phyloP scores from a whole-genome alignment of 2,888 invertebrate genomes.

The Archips crataeganus region DNA sequence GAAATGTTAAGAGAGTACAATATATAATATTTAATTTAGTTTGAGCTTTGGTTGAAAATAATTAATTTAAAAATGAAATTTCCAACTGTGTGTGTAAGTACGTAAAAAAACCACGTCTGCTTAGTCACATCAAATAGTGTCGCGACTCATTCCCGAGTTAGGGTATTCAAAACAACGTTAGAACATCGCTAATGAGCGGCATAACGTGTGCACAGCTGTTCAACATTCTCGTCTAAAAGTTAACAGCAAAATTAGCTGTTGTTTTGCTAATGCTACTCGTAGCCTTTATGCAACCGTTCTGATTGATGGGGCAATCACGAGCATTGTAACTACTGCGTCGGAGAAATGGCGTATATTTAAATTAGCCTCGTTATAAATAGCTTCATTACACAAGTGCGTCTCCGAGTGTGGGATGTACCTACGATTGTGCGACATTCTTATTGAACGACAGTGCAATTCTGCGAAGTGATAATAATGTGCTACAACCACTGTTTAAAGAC shows the following conservation, averaged over 20 bases:
- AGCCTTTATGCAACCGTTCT: background rate
- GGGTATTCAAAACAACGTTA: slow-evolving; percentile 55
- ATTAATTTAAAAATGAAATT: too few species aligned
- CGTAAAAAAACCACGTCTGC: background rate
- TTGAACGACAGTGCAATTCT: too few species aligned
- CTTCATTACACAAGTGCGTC: too few species aligned
- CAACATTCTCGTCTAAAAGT: slow-evolving; percentile 42
- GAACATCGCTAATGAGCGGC: slow-evolving; percentile 58
- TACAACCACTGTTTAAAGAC: too few species aligned
- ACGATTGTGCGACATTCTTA: too few species aligned
- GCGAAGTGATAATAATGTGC: too few species aligned
- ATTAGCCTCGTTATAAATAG: background rate
- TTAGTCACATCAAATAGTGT: background rate
- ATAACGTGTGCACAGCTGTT: slow-evolving; percentile 43
- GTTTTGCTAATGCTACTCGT: slow-evolving; percentile 21
- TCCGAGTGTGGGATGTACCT: too few species aligned
- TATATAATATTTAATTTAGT: too few species aligned
- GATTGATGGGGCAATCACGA: slow-evolving; percentile 6
- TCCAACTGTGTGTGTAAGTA: background rate
- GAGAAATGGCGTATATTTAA: background rate
- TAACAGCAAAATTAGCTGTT: slow-evolving; percentile 43
- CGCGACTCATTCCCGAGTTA: background rate
- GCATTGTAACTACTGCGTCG: background rate
- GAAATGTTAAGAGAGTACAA: too few species aligned
- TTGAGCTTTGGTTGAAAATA: too few species aligned